Evolutionary conservation across 2,888 invertebrate species (phyloP).

Genomic region (Timandra comae): DNA sequence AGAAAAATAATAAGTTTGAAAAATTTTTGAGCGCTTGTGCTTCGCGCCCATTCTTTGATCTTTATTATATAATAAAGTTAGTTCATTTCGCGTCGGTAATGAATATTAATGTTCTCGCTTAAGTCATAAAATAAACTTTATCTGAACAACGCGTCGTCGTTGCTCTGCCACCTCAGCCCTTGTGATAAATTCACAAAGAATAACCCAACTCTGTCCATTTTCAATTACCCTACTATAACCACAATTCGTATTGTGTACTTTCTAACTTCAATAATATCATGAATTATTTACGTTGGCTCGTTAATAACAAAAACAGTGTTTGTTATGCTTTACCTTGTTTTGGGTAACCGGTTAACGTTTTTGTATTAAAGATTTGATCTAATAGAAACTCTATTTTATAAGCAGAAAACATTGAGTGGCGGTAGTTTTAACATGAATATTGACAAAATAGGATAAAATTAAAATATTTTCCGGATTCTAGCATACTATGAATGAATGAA

Average conservation of each 20-base stretch:
- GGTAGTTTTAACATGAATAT: too few relatives aligned
- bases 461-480: too few relatives aligned
- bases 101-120: conserved; percentile 73
- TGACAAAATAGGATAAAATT: too few relatives aligned
- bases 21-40: conserved; percentile 31
- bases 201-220: conserved; percentile 62
- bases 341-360: conserved; percentile 18
- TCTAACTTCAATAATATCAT: conserved; percentile 58
- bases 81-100: conserved; percentile 69
- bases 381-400: too few relatives aligned
- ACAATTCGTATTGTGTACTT: conserved; percentile 56
- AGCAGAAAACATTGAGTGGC: too few relatives aligned
- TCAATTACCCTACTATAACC: conserved; percentile 56
- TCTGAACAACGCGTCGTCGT: conserved; percentile 62
- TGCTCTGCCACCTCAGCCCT: conserved; percentile 43
- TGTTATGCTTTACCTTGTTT: conserved; percentile 40
- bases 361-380: too few relatives aligned
- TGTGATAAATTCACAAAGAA: conserved; percentile 68
- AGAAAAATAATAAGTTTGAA: conserved; percentile 35
- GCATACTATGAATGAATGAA: too few relatives aligned
- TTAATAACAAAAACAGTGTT: conserved; percentile 42
- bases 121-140: conserved; percentile 75
- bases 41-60: conserved; percentile 51
- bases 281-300: conserved; percentile 50
- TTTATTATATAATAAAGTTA: conserved; percentile 71